phyloP scores from a whole-genome alignment of 2,888 invertebrate species.

The Ophioninae sp. region DNA sequence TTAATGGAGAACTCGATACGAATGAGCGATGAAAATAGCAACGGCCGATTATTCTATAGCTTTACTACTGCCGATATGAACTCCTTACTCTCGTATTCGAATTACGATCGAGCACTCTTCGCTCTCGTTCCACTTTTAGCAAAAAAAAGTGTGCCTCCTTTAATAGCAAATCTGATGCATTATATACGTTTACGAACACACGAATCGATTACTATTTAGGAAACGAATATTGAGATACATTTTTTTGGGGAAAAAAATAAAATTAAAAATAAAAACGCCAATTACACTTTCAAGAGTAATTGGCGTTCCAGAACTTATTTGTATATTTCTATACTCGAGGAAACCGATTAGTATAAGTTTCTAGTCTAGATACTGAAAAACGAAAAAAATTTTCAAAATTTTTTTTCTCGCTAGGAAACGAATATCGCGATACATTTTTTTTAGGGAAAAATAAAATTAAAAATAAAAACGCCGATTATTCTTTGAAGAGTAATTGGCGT shows the following conservation, averaged over 20 bases:
- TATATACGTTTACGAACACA: neutral
- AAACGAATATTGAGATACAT: neutral
- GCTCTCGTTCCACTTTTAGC: slow-evolving; percentile 64
- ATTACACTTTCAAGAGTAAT: neutral
- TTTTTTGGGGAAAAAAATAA: neutral
- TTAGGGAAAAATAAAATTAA: too few species aligned
- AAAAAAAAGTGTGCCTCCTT: slow-evolving; percentile 60
- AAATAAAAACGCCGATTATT: neutral
- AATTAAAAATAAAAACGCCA: neutral
- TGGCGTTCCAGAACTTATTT: neutral
- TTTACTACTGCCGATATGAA: slow-evolving; percentile 19
- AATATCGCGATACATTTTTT: neutral
- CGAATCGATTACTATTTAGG: neutral
- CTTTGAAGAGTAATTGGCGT: neutral
- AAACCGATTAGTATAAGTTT: neutral
- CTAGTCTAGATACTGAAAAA: too few species aligned
- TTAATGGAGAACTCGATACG: slow-evolving; percentile 24
- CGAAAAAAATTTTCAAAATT: too few species aligned
- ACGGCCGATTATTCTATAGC: slow-evolving; percentile 26
- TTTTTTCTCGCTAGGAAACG: neutral
- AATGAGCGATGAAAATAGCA: neutral
- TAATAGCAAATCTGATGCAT: slow-evolving; percentile 15
- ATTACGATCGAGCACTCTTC: slow-evolving; percentile 32
- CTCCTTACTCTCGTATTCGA: neutral
- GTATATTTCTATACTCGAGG: neutral